These are phyloP conservation scores for Macrostomum lignano DNA, from an alignment of 1,140 invertebrate genomes.

Conservation along the genomic window DNA sequence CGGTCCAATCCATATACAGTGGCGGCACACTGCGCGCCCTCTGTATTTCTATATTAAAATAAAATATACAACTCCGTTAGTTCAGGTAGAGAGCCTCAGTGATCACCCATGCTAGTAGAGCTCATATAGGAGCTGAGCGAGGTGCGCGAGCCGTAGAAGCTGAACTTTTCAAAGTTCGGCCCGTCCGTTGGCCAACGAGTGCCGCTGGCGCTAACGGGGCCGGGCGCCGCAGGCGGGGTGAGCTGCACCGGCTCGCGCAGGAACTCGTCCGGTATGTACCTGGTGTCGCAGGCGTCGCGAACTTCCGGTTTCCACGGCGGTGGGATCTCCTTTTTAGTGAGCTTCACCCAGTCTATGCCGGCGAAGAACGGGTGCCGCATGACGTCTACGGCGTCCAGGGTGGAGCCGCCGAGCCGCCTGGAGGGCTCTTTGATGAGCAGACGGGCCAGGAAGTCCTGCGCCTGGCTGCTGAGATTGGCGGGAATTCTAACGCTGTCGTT, in stretches of 20 bases:
- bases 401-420: slow-evolving; percentile 30
- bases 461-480: background rate
- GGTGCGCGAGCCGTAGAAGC: slow-evolving; percentile 33
- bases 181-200: too few species aligned
- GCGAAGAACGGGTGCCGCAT: slow-evolving; percentile 34
- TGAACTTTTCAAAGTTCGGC: slow-evolving; percentile 45
- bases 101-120: background rate
- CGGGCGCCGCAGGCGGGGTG: slow-evolving; percentile 11
- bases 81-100: background rate
- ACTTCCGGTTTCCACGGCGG: slow-evolving; percentile 24
- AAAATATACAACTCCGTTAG: background rate
- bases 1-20: too few species aligned
- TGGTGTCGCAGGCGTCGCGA: slow-evolving; percentile 17
- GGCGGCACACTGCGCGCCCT: too few species aligned
- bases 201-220: slow-evolving; percentile 7
- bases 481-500: slow-evolving; percentile 24
- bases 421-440: slow-evolving; percentile 5
- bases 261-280: slow-evolving; percentile 26
- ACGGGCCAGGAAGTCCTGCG: slow-evolving; percentile 4
- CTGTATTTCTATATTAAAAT: too few species aligned
- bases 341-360: slow-evolving; percentile 33
- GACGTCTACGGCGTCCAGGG: slow-evolving; percentile 32
- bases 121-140: slow-evolving; percentile 10
- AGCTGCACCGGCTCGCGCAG: slow-evolving; percentile 14
- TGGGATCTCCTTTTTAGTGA: slow-evolving; percentile 27